A percentile compares a stretch with the other conserved stretches of the same genome.
Conservation (phyloP, 2,113 vertebrate species). For the Albula goreensis region DNA sequence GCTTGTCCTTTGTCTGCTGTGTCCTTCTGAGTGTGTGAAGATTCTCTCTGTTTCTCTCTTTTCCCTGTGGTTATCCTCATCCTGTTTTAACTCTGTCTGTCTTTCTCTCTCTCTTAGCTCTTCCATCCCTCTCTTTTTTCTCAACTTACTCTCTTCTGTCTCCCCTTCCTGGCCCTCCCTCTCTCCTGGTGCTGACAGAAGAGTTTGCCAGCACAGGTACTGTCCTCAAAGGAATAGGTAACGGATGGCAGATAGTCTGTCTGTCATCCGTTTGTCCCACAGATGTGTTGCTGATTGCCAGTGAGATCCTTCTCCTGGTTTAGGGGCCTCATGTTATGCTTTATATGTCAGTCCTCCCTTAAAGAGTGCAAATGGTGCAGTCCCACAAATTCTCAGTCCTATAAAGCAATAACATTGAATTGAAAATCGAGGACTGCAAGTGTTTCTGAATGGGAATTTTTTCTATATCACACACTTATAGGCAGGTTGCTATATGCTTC, state of each 20-base stretch:
- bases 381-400: not conserved
- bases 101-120: slow-evolving; percentile 47
- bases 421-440: not conserved
- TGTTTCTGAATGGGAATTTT: no score
- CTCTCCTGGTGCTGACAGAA: slow-evolving; percentile 74
- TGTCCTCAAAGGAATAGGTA: slow-evolving; percentile 78
- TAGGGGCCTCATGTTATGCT: not conserved
- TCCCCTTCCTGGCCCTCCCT: slow-evolving; percentile 48
- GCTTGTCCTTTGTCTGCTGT: slow-evolving; percentile 34
- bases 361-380: slow-evolving; percentile 18
- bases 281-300: not conserved
- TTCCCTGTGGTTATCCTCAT: slow-evolving; percentile 6
- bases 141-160: slow-evolving; percentile 43
- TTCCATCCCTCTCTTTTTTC: slow-evolving; percentile 23
- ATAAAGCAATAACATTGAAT: not conserved
- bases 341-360: not conserved
- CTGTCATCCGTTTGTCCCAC: slow-evolving; percentile 19
- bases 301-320: not conserved
- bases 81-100: slow-evolving; percentile 25
- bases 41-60: slow-evolving; percentile 13
- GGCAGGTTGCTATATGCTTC: no score
- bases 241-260: slow-evolving; percentile 51
- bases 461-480: no score
- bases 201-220: slow-evolving; percentile 84
- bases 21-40: slow-evolving; percentile 32